Base-by-base conservation (phyloP, 2,888 invertebrate species). In the Drosophila paranaensis region DNA sequence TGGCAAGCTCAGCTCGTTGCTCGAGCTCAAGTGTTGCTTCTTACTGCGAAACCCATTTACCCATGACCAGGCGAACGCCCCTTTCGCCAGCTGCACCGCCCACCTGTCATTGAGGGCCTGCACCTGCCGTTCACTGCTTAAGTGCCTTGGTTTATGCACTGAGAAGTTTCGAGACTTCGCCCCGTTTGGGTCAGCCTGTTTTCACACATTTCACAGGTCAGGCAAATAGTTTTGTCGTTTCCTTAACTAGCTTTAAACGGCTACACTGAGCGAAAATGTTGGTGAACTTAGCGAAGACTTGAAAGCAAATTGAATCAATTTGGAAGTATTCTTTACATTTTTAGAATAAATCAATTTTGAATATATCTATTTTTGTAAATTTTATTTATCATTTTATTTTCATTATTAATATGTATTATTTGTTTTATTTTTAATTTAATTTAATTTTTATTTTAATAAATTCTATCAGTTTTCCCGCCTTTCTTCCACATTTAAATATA, bases 131-230 rank as follows among this genome's bases (percentile, higher is more conserved):
- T 20, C 20, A 20, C 20, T 20, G n/a, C 27, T 33, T 55, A 46
- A 45, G 46, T 54, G n/a, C 33, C 30, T 58, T 60, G 48, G 35
- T 77, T 70, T 71, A 69, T 50, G 70, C 71, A 60, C 45, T 61
- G 43, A 62, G 65, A 65, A 51, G 56, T 62, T 74, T 60, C 63
- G 50, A 61, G 60, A 57, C 27, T 27, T 25, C 27, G 14, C n/a
- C 13, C 35, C 25, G 20, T 25, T 25, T 13, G 20, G 53, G n/a
- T 14, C 20, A 37, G 30, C 6, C n/a, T 5, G 30, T 10, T 33
- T 10, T 33, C 10, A 46, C 25, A 40, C 30, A 46, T 25, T 70
- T 54, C 50, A 30, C 30, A 48, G 48, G 10, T 48, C 30, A 5
- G 33, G 6, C 0, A 13, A 50, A 50, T 48, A 10, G 30, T 48